phyloP scores from a whole-genome alignment of 2,797 vertebrate genomes.

The Eulemur rubriventer region DNA sequence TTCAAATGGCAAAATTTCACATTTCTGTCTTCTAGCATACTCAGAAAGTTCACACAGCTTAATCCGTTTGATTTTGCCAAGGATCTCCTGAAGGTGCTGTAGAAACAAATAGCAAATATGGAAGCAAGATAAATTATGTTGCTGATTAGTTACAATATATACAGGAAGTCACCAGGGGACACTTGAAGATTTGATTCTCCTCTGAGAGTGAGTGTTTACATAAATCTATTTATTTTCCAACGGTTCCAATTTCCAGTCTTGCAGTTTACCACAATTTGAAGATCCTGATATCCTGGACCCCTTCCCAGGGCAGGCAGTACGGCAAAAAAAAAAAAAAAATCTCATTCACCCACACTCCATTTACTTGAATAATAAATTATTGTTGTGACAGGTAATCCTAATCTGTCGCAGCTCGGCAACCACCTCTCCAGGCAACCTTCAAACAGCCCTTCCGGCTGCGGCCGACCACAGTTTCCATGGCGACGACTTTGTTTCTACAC shows the following conservation, averaged over 20 bases:
- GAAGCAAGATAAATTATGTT: constrained; percentile 29
- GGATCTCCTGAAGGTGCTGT: constrained; percentile 34
- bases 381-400: constrained; percentile 12
- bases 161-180: neutral
- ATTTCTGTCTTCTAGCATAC: neutral
- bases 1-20: neutral
- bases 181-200: neutral
- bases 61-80: neutral
- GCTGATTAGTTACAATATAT: constrained; percentile 17
- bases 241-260: neutral
- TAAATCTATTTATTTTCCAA: neutral
- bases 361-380: neutral
- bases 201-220: constrained; percentile 1
- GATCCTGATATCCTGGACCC: neutral
- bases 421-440: constrained; percentile 4
- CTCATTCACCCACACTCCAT: neutral
- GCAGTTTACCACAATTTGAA: constrained; percentile 19
- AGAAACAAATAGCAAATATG: constrained; percentile 18
- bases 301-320: neutral
- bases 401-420: neutral
- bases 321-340: neutral
- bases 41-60: neutral
- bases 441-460: neutral
- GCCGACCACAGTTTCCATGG: constrained; percentile 58
- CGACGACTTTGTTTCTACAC: constrained; percentile 55